Conservation (phyloP, 2,797 vertebrate genomes). For the Gambelia wislizenii region DNA sequence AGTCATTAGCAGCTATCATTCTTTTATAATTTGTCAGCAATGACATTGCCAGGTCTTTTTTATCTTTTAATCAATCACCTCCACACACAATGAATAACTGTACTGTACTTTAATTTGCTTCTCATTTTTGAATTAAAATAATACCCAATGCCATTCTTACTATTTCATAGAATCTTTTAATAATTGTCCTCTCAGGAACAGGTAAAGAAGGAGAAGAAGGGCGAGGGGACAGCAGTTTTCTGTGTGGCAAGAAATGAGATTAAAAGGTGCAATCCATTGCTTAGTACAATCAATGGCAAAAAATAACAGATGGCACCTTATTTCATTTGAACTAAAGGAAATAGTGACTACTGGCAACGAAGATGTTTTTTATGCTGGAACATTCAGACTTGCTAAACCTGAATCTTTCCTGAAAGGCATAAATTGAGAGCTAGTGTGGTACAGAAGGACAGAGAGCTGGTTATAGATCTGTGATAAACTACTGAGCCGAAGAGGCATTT, state of each 20-base stretch:
- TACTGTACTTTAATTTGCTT: too few relatives aligned
- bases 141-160: too few relatives aligned
- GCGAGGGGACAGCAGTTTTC: not conserved
- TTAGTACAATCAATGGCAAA: not conserved
- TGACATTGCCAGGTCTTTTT: too few relatives aligned
- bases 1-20: too few relatives aligned
- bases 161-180: too few relatives aligned
- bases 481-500: not conserved
- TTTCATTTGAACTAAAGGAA: not conserved
- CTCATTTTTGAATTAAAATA: too few relatives aligned
- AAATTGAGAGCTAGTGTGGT: not conserved
- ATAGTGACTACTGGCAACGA: not conserved
- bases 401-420: not conserved
- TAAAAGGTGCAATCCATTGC: not conserved
- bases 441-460: not conserved
- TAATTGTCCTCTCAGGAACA: too few relatives aligned
- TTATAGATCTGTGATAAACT: not conserved
- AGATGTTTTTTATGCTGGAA: not conserved
- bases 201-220: too few relatives aligned
- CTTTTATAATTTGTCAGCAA: too few relatives aligned
- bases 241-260: not conserved
- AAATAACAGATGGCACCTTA: not conserved
- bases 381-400: not conserved
- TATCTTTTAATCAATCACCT: too few relatives aligned
- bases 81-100: too few relatives aligned